Evolutionary conservation across 2,888 invertebrate genomes (phyloP).

Genomic region (Cheilosia impressa): DNA sequence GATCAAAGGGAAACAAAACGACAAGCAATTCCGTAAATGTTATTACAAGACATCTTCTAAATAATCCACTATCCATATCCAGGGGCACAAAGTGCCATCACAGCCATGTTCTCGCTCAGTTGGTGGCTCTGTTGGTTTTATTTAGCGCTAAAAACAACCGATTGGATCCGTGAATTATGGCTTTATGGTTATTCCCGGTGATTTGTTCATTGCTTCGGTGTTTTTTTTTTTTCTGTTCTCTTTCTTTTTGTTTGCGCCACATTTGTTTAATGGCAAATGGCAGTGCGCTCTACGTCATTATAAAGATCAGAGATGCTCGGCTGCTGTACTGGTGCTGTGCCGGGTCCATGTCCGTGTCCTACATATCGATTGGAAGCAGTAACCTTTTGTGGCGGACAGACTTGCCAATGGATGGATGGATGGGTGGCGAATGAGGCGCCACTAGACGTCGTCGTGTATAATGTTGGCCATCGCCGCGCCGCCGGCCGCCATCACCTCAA

Average conservation of each 20-base stretch:
- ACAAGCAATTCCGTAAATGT: not conserved
- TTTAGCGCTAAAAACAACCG: conserved; percentile 37
- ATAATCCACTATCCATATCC: not conserved
- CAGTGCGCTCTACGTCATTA: conserved; percentile 26
- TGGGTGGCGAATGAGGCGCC: conserved; percentile 20
- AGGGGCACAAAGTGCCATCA: not conserved
- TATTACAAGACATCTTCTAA: conserved; percentile 1
- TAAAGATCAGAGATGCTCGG: conserved; percentile 22
- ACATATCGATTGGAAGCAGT: conserved; percentile 32
- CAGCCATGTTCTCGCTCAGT: conserved; percentile 1
- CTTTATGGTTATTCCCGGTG: conserved; percentile 40
- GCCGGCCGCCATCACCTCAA: not conserved
- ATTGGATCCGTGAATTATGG: conserved; percentile 42
- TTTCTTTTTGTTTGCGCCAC: conserved; percentile 12
- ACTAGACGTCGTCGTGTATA: not conserved
- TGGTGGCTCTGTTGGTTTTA: conserved; percentile 39
- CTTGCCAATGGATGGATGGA: conserved; percentile 17
- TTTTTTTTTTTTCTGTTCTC: too few relatives aligned
- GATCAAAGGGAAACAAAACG: not conserved
- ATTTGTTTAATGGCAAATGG: conserved; percentile 15
- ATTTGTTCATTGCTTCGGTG: conserved; percentile 18
- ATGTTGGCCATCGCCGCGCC: not conserved
- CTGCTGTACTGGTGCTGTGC: not conserved
- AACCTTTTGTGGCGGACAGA: conserved; percentile 40
- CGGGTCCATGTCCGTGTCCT: conserved; percentile 21